Evolutionary conservation across 2,113 vertebrate genomes (phyloP).

Genomic region (Struthidea cinerea): DNA sequence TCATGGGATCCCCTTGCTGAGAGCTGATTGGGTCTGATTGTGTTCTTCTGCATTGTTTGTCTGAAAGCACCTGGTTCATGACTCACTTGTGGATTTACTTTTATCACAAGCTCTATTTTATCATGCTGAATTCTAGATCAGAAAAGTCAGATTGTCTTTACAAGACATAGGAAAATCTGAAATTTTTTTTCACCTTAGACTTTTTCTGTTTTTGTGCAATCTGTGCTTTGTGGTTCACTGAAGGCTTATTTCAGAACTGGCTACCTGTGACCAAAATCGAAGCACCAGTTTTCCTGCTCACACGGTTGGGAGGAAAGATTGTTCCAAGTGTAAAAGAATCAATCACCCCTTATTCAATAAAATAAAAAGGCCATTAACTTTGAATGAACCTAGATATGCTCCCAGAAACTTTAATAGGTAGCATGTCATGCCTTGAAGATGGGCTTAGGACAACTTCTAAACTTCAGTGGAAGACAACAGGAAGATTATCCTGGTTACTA

Average conservation of each 20-base stretch:
- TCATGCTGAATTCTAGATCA: neutral
- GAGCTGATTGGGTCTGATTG: neutral
- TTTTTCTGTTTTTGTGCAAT: neutral
- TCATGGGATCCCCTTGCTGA: neutral
- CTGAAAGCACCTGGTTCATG: neutral
- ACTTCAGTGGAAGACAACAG: neutral
- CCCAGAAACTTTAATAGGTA: neutral
- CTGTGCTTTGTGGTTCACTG: neutral
- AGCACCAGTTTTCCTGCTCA: neutral
- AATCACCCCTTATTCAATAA: neutral
- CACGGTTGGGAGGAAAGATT: rapidly evolving
- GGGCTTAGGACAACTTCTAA: neutral
- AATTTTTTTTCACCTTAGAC: neutral
- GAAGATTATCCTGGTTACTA: neutral
- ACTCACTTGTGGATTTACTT: neutral
- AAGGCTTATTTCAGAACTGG: neutral
- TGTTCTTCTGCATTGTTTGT: neutral
- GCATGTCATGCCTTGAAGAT: neutral
- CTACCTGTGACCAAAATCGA: neutral
- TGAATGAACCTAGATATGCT: neutral
- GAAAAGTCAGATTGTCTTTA: neutral
- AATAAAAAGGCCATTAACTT: neutral
- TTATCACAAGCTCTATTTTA: neutral
- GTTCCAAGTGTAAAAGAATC: neutral
- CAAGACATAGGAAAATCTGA: neutral